A percentile compares a stretch with the other conserved stretches of the same genome.
phyloP scores from a whole-genome alignment of 2,888 invertebrate genomes.

The Synergus japonicus region DNA sequence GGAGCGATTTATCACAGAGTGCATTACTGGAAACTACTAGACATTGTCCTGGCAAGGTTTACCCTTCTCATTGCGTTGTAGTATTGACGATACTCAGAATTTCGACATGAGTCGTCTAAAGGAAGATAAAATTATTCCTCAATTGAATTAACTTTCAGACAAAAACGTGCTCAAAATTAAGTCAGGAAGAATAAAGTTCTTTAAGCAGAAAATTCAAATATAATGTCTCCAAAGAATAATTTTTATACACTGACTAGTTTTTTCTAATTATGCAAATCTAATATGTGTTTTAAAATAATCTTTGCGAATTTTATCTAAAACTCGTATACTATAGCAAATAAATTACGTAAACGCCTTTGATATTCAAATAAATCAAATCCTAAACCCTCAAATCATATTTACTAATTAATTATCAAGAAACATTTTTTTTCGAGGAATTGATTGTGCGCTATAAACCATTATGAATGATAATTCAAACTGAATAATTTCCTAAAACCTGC shows the following conservation, averaged over 20 bases:
- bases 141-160: neutral
- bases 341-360: neutral
- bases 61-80: neutral
- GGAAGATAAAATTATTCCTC: constrained; percentile 1
- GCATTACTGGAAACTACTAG: constrained; percentile 32
- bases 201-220: neutral
- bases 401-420: neutral
- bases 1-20: constrained; percentile 30
- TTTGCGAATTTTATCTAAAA: neutral
- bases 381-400: neutral
- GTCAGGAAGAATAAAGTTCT: neutral
- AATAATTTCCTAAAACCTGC: neutral
- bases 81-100: neutral
- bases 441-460: neutral
- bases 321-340: neutral
- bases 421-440: neutral
- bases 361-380: neutral
- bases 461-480: neutral
- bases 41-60: constrained; percentile 13
- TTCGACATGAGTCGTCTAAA: neutral
- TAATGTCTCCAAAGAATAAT: neutral
- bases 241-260: constrained; percentile 2
- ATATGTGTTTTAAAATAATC: neutral
- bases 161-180: neutral
- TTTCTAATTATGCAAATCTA: neutral